phyloP scores from a whole-genome alignment of 23 tunicate genomes.

The Clavelina lepadiformis region DNA sequence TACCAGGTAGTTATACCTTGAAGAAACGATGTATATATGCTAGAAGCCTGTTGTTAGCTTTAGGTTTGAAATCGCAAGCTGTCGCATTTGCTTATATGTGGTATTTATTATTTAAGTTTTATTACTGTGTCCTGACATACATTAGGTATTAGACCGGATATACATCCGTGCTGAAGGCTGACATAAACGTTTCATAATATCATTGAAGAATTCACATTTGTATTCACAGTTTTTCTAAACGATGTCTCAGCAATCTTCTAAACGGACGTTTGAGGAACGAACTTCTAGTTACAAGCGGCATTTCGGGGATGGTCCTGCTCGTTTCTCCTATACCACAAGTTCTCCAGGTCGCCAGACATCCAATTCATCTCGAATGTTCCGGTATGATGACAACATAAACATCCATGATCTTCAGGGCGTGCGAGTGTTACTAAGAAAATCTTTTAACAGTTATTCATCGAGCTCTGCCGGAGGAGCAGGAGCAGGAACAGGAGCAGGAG shows the following conservation, averaged over 20 bases:
- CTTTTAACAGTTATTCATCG: conserved; percentile 15
- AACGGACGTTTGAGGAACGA: conserved; percentile 64
- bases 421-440: too few species aligned
- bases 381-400: background rate
- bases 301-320: conserved; percentile 67
- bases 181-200: too few species aligned
- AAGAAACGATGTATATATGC: too few species aligned
- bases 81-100: too few species aligned
- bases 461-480: conserved; percentile 20
- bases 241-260: conserved; percentile 25
- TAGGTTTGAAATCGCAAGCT: too few species aligned
- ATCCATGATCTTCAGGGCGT: background rate
- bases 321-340: conserved; percentile 33
- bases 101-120: too few species aligned
- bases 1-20: too few species aligned
- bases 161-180: too few species aligned
- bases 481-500: background rate
- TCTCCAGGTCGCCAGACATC: conserved; percentile 31
- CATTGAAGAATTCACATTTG: too few species aligned
- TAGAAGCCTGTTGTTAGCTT: too few species aligned
- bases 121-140: too few species aligned
- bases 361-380: conserved; percentile 16
- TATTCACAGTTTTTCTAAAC: background rate
- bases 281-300: conserved; percentile 89
- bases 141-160: too few species aligned